Percentiles rank a stretch among this genome's conserved stretches.
Evolutionary conservation across 35 echinoderm and acorn worm genomes (phyloP).

Genomic region (Lytechinus pictus): DNA sequence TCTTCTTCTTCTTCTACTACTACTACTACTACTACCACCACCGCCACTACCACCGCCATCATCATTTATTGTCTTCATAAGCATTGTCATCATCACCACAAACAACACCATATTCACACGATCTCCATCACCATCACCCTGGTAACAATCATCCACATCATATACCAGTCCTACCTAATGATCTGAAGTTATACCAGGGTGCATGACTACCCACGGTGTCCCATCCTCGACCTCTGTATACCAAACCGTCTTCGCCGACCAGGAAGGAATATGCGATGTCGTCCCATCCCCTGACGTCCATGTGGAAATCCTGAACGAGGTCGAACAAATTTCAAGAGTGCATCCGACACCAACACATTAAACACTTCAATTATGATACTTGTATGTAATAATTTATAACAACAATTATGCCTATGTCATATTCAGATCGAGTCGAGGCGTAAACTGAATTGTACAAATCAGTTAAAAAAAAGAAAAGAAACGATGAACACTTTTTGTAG

Average conservation of each 20-base stretch:
- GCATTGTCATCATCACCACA: too few species aligned
- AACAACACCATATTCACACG: neutral
- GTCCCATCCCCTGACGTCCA: slow-evolving; percentile 50
- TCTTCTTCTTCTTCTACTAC: too few species aligned
- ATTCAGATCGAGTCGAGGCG: neutral
- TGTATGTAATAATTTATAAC: too few species aligned
- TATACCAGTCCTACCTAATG: too few species aligned
- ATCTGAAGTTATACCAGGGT: slow-evolving; percentile 59
- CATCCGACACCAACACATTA: neutral
- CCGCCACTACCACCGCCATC: too few species aligned
- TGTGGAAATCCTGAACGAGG: slow-evolving; percentile 54
- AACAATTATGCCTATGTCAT: neutral
- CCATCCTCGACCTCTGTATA: slow-evolving; percentile 70
- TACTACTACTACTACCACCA: too few species aligned
- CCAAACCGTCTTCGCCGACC: slow-evolving; percentile 60
- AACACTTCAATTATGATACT: neutral
- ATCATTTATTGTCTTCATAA: too few species aligned
- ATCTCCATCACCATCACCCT: neutral
- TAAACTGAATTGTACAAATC: too few species aligned
- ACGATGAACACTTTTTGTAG: too few species aligned
- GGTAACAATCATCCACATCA: neutral
- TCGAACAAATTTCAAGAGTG: neutral
- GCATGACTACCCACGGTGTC: slow-evolving; percentile 49
- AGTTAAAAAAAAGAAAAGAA: too few species aligned
- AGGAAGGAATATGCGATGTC: slow-evolving; percentile 70